Base-by-base conservation (phyloP, 2,113 vertebrate genomes). In the Heliornis fulica region DNA sequence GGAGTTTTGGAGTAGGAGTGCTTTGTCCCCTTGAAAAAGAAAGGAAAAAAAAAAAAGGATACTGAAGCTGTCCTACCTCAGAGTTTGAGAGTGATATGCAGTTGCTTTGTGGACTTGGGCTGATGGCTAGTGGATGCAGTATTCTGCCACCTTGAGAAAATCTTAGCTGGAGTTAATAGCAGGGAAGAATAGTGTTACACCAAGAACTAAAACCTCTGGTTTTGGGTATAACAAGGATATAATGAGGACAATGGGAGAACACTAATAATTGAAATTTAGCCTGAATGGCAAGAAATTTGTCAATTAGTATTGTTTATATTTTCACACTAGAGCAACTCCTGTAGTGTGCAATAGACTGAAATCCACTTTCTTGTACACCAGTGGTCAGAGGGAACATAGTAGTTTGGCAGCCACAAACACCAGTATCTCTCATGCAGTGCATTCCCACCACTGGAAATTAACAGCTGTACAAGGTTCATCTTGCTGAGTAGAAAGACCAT, bases 351-450 rank as follows among this genome's bases (percentile, higher is more conserved):
- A 43, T 28, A 26, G 16, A 4, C 51, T 71, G 66, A 65, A 25
- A 5, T 9, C 16, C 34, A 5, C 8, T 0, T 0, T 17, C 11
- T 10, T 75, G 3, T 11, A 1, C 34, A 9, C 31, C 25, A 32
- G 45, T 46, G 56, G 17, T 43, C 23, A 40, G 61, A 87, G 63
- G 59, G 45, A 45, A 43, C 5, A 20, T 32, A 41, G 31, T 3
- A 34, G 13, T 6, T 7, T 53, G 23, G 31, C 66, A 48, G 46
- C 46, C 53, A 26, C 45, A 43, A 64, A 25, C 32, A 28, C 16
- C 2, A 3, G 0, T 19, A 4, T 26, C 15, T 74, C 23, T 78
- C 19, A 11, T 16, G 19, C 34, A 1, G 28, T 51, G 19, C 40
- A 7, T 86, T 86, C 25, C n/a, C 21, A 34, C 2, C 10, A 4